Conservation (phyloP, 2,797 vertebrate genomes). For the Falco naumanni region DNA sequence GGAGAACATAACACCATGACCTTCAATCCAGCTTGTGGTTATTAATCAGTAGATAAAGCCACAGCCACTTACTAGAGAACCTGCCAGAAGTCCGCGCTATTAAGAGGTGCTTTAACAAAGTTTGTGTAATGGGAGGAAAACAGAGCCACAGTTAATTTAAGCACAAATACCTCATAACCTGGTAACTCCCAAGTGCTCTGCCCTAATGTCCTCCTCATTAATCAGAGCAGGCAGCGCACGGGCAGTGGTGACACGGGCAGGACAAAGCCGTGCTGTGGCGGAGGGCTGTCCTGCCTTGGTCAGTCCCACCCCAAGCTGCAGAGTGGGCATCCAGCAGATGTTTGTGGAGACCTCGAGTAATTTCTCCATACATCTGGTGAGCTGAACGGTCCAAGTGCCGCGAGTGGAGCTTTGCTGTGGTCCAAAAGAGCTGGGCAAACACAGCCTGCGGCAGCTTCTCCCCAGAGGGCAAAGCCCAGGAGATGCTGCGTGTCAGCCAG, state of each 20-base stretch:
- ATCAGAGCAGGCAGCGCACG: neutral
- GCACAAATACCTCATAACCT: conserved; percentile 62
- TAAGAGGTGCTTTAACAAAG: neutral
- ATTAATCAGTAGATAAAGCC: neutral
- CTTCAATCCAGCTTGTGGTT: neutral
- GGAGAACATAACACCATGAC: neutral
- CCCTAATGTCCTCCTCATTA: conserved; percentile 8
- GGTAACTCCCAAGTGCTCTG: conserved; percentile 61
- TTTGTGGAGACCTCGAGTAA: fast-evolving
- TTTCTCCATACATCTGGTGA: neutral
- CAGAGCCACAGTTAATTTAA: conserved; percentile 63
- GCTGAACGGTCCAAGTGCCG: fast-evolving
- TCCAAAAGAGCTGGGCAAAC: neutral
- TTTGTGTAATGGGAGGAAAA: neutral
- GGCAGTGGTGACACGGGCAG: conserved; percentile 9
- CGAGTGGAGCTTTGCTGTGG: fast-evolving
- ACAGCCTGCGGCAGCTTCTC: neutral
- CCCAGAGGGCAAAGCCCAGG: neutral
- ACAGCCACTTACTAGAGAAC: neutral
- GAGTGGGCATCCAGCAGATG: fast-evolving
- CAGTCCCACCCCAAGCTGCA: fast-evolving
- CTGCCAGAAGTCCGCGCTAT: neutral
- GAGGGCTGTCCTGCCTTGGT: neutral
- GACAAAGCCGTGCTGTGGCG: conserved; percentile 18
- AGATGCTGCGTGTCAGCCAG: fast-evolving